phyloP scores from a whole-genome alignment of 1,140 invertebrate genomes.

The Magallana ariakensis region DNA sequence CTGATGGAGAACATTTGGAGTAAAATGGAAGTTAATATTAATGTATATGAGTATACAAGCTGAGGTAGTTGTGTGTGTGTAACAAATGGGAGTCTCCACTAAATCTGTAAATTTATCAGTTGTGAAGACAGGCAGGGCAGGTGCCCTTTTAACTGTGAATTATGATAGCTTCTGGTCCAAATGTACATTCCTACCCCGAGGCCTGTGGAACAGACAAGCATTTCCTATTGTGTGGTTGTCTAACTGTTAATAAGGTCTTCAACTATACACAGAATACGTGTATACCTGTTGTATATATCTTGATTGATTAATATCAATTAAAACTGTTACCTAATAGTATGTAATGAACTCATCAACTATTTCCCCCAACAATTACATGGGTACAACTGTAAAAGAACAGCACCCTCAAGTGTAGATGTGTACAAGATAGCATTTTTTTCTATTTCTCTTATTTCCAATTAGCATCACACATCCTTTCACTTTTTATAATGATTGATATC shows the following conservation, averaged over 20 bases:
- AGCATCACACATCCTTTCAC: too few species aligned
- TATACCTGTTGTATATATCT: background rate
- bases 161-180: conserved; percentile 34
- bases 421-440: too few species aligned
- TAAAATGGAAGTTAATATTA: too few species aligned
- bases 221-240: conserved; percentile 26
- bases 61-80: conserved; percentile 22
- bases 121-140: conserved; percentile 1
- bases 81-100: conserved; percentile 13
- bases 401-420: background rate
- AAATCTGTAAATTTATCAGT: conserved; percentile 26
- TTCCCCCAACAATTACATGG: too few species aligned
- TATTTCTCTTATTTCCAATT: too few species aligned
- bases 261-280: background rate
- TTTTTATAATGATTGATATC: too few species aligned
- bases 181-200: conserved; percentile 15
- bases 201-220: background rate
- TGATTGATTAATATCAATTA: conserved; percentile 18
- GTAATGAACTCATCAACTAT: conserved; percentile 1
- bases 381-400: background rate
- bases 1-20: too few species aligned
- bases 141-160: conserved; percentile 29
- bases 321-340: background rate
- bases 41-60: background rate
- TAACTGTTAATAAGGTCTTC: conserved; percentile 14